Evolutionary conservation across 1,140 invertebrate species (phyloP), one percentile per base, ranked within the genome.

Genomic region (Wasmannia auropunctata): DNA sequence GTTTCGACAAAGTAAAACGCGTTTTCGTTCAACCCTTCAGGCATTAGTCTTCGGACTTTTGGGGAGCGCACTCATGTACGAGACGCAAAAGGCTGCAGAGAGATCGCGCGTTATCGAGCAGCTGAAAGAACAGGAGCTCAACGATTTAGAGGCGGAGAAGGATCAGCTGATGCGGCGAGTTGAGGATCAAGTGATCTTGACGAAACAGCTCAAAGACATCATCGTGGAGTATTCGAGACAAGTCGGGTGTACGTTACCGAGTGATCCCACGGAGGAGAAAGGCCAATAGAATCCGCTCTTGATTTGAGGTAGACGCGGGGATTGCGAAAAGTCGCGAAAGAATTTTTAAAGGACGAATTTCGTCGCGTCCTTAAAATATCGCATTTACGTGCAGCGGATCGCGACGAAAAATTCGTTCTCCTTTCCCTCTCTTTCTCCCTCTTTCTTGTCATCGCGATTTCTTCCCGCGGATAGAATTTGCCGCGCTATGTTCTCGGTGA

Each of bases 191-290:
- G 43, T 69, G 49, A 54, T 69, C 46, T 34, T 69, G 34, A 69
- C 77, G 34, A 75, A 75, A 28, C 80, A 2, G 25, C 80, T 80
- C 60, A 67, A 69, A 67, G 76, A 69, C 22, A 37, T 80, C 31
- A 80, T 54, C 16, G 46, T 25, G 5, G 63, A 69, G 16, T 80
- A 69, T 54, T 37, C 46, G 63, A 54, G 22, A 54, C 34, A 69
- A 54, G 43, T 56, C 31, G 77, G 49, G 3, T 69, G 46, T 49
- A 34, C 46, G 7, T 69, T 80, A 31, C 46, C 62, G 16, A 28
- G 34, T 14, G 62, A 54, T 25, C 31, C 62, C 14, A n/a, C n/a
- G 14, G 19, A 60, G 22, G 22, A 54, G 22, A 37, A 69, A 22
- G 34, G n/a, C 22, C 22, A 28, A 37, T 80, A 80, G 34, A 67